A percentile compares a stretch with the other conserved stretches of the same genome.
Conservation (phyloP, 2,113 vertebrate genomes). For the Eudorcas thomsonii region DNA sequence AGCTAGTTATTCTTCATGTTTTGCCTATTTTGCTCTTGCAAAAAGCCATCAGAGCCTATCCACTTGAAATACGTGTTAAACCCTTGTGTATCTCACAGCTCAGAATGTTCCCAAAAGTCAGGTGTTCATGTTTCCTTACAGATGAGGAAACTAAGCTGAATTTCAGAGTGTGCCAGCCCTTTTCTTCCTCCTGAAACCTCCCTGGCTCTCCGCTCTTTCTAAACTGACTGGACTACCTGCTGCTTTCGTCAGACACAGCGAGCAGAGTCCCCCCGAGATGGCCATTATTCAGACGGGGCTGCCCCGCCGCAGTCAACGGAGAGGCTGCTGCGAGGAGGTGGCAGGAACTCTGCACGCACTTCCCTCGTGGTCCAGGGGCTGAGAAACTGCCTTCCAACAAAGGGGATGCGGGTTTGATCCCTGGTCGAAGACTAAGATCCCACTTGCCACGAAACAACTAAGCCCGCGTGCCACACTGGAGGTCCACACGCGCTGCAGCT, state of each 20-base stretch:
- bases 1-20: too few species aligned
- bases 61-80: background rate
- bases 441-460: background rate
- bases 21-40: background rate
- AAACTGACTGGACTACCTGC: background rate
- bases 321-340: background rate
- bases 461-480: background rate
- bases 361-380: background rate
- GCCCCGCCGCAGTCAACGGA: background rate
- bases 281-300: too few species aligned
- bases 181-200: background rate
- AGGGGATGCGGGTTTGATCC: background rate
- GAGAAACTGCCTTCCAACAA: background rate
- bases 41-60: background rate
- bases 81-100: background rate
- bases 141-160: background rate
- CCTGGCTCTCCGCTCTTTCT: background rate
- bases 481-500: rapidly evolving
- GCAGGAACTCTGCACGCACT: background rate
- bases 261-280: background rate
- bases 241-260: background rate
- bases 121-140: background rate
- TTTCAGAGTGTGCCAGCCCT: background rate
- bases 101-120: background rate
- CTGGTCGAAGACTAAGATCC: background rate